Evolutionary conservation across 2,888 invertebrate species (phyloP).

Genomic region (Eupeodes latifasciatus): DNA sequence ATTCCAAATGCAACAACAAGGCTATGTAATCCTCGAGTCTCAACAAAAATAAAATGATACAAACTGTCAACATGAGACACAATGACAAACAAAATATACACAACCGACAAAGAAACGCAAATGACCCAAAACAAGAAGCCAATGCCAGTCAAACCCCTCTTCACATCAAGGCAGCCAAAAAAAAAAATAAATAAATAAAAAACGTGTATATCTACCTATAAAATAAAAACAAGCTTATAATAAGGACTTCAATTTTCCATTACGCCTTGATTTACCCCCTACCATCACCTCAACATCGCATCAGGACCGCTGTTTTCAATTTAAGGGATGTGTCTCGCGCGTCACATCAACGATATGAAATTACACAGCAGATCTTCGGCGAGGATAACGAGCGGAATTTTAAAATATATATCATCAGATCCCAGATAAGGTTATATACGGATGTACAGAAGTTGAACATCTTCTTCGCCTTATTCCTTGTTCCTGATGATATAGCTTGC

Average conservation of each 20-base stretch:
- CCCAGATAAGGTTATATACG: slow-evolving; percentile 46
- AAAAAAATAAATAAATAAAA: slow-evolving; percentile 23
- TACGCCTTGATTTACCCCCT: slow-evolving; percentile 65
- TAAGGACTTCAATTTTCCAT: slow-evolving; percentile 75
- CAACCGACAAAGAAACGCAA: slow-evolving; percentile 74
- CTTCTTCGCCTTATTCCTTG: slow-evolving; percentile 16
- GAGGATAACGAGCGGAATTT: slow-evolving; percentile 73
- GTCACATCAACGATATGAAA: slow-evolving; percentile 75
- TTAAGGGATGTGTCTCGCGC: slow-evolving; percentile 67
- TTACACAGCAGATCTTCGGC: slow-evolving; percentile 67
- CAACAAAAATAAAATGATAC: slow-evolving; percentile 62
- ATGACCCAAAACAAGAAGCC: slow-evolving; percentile 77
- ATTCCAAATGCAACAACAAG: slow-evolving; percentile 49
- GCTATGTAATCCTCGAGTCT: slow-evolving; percentile 58
- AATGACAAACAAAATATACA: slow-evolving; percentile 36
- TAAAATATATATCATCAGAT: slow-evolving; percentile 62
- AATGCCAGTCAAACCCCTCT: slow-evolving; percentile 62
- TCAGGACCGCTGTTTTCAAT: slow-evolving; percentile 44
- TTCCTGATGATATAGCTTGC: background rate
- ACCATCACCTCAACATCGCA: background rate
- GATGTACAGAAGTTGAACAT: background rate
- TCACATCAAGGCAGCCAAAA: slow-evolving; percentile 29
- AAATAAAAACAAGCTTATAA: slow-evolving; percentile 66
- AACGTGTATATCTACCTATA: background rate
- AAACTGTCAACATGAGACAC: slow-evolving; percentile 74